Conservation (phyloP, 2,113 vertebrate genomes). For the Machaerirhynchus nigripectus region DNA sequence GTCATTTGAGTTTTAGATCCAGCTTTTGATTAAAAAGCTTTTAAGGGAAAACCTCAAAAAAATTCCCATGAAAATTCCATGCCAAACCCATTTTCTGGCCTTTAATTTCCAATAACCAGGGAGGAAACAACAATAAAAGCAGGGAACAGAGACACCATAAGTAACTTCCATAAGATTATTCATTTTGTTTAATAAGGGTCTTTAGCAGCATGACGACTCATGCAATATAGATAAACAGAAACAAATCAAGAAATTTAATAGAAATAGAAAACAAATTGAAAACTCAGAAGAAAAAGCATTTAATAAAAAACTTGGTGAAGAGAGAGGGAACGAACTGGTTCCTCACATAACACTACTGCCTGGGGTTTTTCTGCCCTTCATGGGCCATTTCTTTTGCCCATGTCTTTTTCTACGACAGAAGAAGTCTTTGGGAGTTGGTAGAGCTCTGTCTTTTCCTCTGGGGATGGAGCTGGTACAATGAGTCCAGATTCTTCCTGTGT, state of each 20-base stretch:
- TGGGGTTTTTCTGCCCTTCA: not conserved
- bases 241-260: not conserved
- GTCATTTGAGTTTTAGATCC: not conserved
- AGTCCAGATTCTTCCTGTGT: not conserved
- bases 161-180: conserved; percentile 5
- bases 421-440: not conserved
- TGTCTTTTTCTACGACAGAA: not conserved
- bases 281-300: not conserved
- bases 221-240: conserved; percentile 19
- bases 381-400: not conserved
- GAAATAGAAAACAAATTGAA: not conserved
- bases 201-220: not conserved
- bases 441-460: not conserved
- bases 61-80: not conserved
- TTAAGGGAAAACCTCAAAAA: conserved; percentile 10
- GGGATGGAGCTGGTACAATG: not conserved
- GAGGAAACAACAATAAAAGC: not conserved
- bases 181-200: not conserved
- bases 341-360: rapidly evolving
- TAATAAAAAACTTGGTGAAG: not conserved
- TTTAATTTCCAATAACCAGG: conserved; percentile 10
- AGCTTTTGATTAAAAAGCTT: conserved; percentile 46
- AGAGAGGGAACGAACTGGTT: not conserved
- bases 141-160: not conserved
- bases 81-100: not conserved